Evolutionary conservation across 2,797 vertebrate genomes (phyloP), one percentile per base, ranked within the genome.

Genomic region (Poecilia picta): DNA sequence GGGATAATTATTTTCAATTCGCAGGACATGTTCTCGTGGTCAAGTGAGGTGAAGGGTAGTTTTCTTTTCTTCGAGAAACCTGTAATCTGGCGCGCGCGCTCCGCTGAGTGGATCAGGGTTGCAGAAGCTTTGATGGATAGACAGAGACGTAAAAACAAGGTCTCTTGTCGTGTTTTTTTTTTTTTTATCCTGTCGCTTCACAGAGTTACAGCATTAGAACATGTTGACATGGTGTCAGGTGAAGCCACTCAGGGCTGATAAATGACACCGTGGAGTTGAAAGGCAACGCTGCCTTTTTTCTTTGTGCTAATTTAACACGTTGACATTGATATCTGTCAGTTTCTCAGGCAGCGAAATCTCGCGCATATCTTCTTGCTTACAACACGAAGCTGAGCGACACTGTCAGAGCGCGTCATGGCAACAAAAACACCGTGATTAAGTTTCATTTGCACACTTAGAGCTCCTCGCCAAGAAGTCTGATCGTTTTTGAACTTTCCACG

Each of bases 241-340:
- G 88, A 79, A 89, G 79, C 64, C 73, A 43, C 78, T 83, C 75
- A 23, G 62, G 73, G 74, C 84, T 92, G 91, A 95, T 78, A 80
- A 89, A 93, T 73, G 86, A 83, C 43, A 36, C n/a, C 10, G 62
- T 36, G 66, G 74, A 81, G 81, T 80, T 84, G 89, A 92, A 94
- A 92, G 90, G 78, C 91, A 90, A 87, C 87, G 6, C 74, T 51
- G 84, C 43, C 88, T 89, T 93, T 64, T 51, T 75, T 93, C 90
- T 89, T 72, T 47, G 71, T 79, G 85, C 77, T 88, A 79, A 85
- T 91, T 83, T 80, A 83, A 83, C 78, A 81, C 75, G 81, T 46
- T 88, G 88, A 87, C 88, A 83, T 59, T n/a, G 82, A 81, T 74
- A 93, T 93, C 88, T 81, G 88, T 92, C 94, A 90, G 75, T 55